Evolutionary conservation across 2,797 vertebrate genomes (phyloP).

Genomic region (Cyclura pinguis): DNA sequence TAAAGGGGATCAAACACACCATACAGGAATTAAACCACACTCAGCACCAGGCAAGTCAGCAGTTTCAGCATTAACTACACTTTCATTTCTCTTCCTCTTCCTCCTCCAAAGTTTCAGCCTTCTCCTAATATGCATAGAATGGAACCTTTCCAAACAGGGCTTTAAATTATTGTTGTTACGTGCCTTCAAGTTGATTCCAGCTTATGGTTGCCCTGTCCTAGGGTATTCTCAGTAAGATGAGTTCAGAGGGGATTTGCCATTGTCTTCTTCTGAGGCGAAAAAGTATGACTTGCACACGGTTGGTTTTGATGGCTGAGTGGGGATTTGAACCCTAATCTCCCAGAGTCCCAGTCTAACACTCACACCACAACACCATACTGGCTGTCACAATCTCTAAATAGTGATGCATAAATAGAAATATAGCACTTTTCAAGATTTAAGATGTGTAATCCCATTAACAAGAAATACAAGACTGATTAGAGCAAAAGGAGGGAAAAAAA

Average conservation of each 20-base stretch:
- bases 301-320: too few relatives aligned
- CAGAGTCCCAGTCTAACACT: too few relatives aligned
- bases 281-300: too few relatives aligned
- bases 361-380: too few relatives aligned
- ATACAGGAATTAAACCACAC: slow-evolving; percentile 15
- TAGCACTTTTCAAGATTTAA: not conserved
- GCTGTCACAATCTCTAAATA: not conserved
- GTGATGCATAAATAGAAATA: not conserved
- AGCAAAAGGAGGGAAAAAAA: rapidly evolving
- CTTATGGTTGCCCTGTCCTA: too few relatives aligned
- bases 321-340: too few relatives aligned
- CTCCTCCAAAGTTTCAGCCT: not conserved
- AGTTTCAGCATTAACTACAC: slow-evolving; percentile 1
- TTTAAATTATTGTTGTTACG: not conserved
- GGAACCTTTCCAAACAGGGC: not conserved
- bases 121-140: not conserved
- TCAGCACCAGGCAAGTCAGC: not conserved
- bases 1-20: slow-evolving; percentile 34
- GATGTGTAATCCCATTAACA: not conserved
- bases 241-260: too few relatives aligned
- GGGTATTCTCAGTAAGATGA: too few relatives aligned
- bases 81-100: not conserved
- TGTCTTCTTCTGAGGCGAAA: too few relatives aligned
- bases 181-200: too few relatives aligned
- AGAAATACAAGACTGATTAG: not conserved